These are phyloP conservation scores for Sitobion miscanthi DNA, from an alignment of 1,140 invertebrate genomes.

Conservation along the genomic window DNA sequence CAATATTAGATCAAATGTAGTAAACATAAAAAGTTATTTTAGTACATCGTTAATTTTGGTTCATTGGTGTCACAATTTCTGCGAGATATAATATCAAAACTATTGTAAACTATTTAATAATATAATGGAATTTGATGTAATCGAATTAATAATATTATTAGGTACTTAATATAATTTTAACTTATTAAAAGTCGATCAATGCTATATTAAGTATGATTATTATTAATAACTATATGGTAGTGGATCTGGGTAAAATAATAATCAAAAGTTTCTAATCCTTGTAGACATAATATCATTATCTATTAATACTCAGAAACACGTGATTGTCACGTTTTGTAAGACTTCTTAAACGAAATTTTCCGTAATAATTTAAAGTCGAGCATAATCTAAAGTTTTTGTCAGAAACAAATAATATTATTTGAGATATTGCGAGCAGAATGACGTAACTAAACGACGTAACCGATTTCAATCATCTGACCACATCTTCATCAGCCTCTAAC, in stretches of 20 bases:
- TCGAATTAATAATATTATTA: neutral
- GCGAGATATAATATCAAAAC: neutral
- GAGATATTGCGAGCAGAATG: neutral
- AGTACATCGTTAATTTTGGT: neutral
- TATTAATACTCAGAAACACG: neutral
- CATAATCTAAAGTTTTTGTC: neutral
- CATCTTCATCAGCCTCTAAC: neutral
- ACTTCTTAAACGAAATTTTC: neutral
- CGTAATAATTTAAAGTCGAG: neutral
- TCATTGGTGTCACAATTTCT: neutral
- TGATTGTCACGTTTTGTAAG: neutral
- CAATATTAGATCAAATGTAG: neutral
- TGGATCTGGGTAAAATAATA: neutral
- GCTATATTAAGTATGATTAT: no score
- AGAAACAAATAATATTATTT: neutral
- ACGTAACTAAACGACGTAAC: neutral
- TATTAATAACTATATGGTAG: neutral
- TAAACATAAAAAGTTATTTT: neutral
- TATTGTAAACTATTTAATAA: neutral
- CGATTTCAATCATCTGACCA: neutral
- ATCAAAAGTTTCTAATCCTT: neutral
- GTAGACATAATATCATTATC: neutral
- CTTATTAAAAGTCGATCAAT: neutral
- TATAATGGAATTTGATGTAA: neutral
- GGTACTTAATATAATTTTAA: neutral